Base-by-base conservation (phyloP, 2,888 invertebrate genomes). In the Nemotelus nigrinus region DNA sequence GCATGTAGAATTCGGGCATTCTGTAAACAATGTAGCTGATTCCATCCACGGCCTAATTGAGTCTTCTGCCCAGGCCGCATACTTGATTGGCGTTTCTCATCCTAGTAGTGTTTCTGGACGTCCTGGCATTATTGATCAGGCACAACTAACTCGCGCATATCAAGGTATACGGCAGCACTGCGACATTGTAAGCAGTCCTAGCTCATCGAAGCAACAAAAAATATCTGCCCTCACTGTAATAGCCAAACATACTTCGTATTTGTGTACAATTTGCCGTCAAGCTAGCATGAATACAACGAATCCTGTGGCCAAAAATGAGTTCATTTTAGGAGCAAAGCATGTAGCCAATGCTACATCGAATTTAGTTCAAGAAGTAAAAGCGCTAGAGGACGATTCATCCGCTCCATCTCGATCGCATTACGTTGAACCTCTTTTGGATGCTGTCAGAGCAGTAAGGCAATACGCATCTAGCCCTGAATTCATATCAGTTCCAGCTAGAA, bases 311-410 rank as follows among this genome's bases (percentile, higher is more conserved):
- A 98, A 98, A 88, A 89, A 97, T 50, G 98, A 98, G 87, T 98
- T 99, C 87, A 98, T 99, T 76, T 97, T 98, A 85, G 95, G 96
- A 81, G 99, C 99, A 76, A 97, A 98, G 86, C 97, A 98, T 84
- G 97, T 99, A 2, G 99, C 99, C 71, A 96, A 96, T 87, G 96
- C 96, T 39, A 99, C 99, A 0, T 96, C 98, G 0, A 92, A 93
- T 80, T 90, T 99, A 41, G 98, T 99, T 41, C 96, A 95, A 86
- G 95, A 97, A 86, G 98, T 99, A 83, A 99, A 98, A 88, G 93
- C 92, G 0, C 86, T 94, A 50, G 98, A 98, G 86, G 90, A 92
- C 48, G 94, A 96, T 83, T 96, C 96, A 82, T 93, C 92, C 10
- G 93, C 94, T 81, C 90, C 90, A 47, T 94, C 94, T 84, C 90